Evolutionary conservation across 2,888 invertebrate genomes (phyloP).

Genomic region (Athetis lepigone): DNA sequence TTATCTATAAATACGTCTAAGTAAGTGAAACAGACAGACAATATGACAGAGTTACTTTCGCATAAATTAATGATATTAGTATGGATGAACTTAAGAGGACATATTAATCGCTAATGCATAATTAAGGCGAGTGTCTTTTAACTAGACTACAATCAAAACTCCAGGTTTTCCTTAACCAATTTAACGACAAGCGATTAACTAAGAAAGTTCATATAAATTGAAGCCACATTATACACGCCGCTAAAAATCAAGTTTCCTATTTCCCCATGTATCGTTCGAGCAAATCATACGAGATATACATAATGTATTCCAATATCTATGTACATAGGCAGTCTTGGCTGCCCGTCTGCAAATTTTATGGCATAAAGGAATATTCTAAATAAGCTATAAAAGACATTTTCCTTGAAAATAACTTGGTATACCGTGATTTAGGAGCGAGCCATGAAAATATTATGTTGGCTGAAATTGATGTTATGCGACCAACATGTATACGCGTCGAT

Average conservation of each 20-base stretch:
- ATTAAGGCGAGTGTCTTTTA: too few relatives aligned
- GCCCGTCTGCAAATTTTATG: constrained; percentile 59
- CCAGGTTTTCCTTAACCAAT: too few relatives aligned
- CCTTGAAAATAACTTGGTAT: constrained; percentile 61
- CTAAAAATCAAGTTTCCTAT: neutral
- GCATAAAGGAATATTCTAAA: constrained; percentile 64
- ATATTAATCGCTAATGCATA: too few relatives aligned
- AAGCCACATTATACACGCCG: too few relatives aligned
- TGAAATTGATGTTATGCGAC: constrained; percentile 54
- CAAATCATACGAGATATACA: constrained; percentile 18
- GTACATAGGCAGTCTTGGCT: constrained; percentile 47
- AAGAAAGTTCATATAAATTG: too few relatives aligned
- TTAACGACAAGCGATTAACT: too few relatives aligned
- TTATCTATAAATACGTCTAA: too few relatives aligned
- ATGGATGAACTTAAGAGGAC: too few relatives aligned
- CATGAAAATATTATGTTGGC: constrained; percentile 63
- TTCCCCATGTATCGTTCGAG: constrained; percentile 3
- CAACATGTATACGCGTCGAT: constrained; percentile 26
- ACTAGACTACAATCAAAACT: too few relatives aligned
- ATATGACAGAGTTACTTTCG: too few relatives aligned
- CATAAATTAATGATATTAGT: too few relatives aligned
- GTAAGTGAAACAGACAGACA: too few relatives aligned
- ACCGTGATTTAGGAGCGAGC: constrained; percentile 61
- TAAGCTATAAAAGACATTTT: constrained; percentile 68
- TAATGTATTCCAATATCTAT: constrained; percentile 26